Evolutionary conservation across 2,888 invertebrate species (phyloP), one percentile per base, ranked within the genome.

Genomic region (Perizoma affinitatum): DNA sequence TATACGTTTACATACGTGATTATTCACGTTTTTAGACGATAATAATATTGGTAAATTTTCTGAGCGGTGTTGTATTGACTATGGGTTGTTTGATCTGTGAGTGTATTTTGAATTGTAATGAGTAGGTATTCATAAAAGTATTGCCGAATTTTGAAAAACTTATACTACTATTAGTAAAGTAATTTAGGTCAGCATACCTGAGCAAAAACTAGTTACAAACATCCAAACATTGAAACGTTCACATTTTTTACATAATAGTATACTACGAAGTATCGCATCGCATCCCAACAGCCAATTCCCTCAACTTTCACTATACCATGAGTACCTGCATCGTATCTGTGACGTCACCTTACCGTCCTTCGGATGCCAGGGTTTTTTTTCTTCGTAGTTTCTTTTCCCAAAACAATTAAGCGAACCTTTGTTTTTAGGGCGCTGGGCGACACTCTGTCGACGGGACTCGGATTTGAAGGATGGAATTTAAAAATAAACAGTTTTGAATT

Each of bases 291-390:
- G 70, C 84, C 86, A 84, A 79, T 80, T 64, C 75, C 54, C 65
- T 65, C 52, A 44, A 79, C 78, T 82, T 75, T 68, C 75, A 65
- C 67, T 69, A 67, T 67, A 75, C 70, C 60, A 53, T 8, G 54
- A 50, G 79, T 86, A 85, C 84, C 84, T 83, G 79, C 69, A 62
- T 68, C 67, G 74, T 75, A 74, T 73, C 71, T 65, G 68, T 88
- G 85, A 88, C 90, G 88, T 88, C 88, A 89, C 61, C 81, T 88
- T 87, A 89, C 61, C 81, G 83, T 80, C 88, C 88, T 88, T 88
- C 86, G 79, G 79, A 88, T 88, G 76, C 88, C 87, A 75, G 78
- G 82, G 77, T 79, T 81, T 81, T n/a, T 83, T 82, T 82, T 80
- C 74, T 71, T 66, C 55, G 53, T 69, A 66, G 72, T 76, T 82